A percentile compares a stretch with the other conserved stretches of the same genome.
Evolutionary conservation across 2,888 invertebrate species (phyloP).

Genomic region (Zygothrica quintamaculata): DNA sequence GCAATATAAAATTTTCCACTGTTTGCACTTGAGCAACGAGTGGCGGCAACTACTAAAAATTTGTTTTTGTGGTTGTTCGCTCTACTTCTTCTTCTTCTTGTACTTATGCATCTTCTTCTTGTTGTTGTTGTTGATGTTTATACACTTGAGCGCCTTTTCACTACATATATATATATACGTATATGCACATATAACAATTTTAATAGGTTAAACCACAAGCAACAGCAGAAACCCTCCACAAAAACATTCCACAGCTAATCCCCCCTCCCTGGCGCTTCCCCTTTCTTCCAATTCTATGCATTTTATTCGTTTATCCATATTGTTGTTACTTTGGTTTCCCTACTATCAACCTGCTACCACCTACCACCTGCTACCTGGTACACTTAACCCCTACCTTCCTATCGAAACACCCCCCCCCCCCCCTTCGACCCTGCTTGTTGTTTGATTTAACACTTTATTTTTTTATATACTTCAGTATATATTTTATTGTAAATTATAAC

Average conservation of each 20-base stretch:
- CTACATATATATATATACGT: conserved; percentile 54
- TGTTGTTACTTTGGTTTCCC: background rate
- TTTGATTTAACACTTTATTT: conserved; percentile 60
- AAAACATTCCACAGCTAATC: too few species aligned
- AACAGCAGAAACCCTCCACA: too few species aligned
- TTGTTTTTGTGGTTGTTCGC: conserved; percentile 10
- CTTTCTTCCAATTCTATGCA: too few species aligned
- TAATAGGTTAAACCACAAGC: conserved; percentile 35
- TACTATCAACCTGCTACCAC: too few species aligned
- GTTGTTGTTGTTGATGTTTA: conserved; percentile 29
- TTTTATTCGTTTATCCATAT: background rate
- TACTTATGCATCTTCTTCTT: conserved; percentile 4
- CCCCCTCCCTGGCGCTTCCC: too few species aligned
- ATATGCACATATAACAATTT: conserved; percentile 57
- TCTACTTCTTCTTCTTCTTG: conserved; percentile 8
- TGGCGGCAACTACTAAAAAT: conserved; percentile 14
- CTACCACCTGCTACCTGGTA: too few species aligned
- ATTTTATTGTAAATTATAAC: conserved; percentile 44
- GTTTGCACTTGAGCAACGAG: conserved; percentile 46
- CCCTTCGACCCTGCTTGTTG: conserved; percentile 27
- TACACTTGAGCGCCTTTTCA: conserved; percentile 52
- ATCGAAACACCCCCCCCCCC: too few species aligned
- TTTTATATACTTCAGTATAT: conserved; percentile 29
- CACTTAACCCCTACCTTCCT: too few species aligned
- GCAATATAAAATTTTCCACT: conserved; percentile 57